Percentiles rank a stretch among this genome's conserved stretches.
Conservation (phyloP, 2,888 invertebrate species). For the Campoletis raptor region DNA sequence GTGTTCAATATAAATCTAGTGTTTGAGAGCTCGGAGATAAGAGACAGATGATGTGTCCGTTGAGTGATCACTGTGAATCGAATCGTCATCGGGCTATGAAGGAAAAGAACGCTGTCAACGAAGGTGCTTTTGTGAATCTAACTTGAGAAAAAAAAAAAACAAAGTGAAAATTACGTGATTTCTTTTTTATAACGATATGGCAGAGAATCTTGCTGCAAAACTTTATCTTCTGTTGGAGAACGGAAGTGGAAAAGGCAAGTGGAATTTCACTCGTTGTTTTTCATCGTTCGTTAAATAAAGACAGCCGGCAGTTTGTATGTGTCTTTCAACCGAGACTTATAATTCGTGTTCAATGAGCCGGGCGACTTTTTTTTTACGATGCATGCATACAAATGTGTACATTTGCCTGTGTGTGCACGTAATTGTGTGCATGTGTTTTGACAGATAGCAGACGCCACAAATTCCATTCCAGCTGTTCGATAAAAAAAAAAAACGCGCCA, state of each 20-base stretch:
- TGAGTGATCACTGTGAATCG: conserved; percentile 44
- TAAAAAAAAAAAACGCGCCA: conserved; percentile 1
- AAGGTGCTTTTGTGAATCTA: conserved; percentile 34
- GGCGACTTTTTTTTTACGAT: conserved; percentile 32
- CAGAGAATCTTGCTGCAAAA: conserved; percentile 83
- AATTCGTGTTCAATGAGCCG: background rate
- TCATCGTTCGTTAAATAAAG: background rate
- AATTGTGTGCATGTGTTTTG: conserved; percentile 48
- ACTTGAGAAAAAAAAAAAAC: conserved; percentile 14
- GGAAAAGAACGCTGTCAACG: conserved; percentile 37
- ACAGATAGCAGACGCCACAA: conserved; percentile 63
- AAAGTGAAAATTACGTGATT: conserved; percentile 1
- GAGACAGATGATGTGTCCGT: conserved; percentile 45
- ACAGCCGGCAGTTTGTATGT: background rate
- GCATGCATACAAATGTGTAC: background rate
- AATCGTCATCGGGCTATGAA: conserved; percentile 34
- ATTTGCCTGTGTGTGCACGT: conserved; percentile 19
- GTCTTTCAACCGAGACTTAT: background rate
- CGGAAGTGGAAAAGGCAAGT: conserved; percentile 78
- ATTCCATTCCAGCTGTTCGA: conserved; percentile 34
- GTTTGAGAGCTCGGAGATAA: conserved; percentile 38
- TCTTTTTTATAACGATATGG: conserved; percentile 73
- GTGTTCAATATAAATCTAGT: conserved; percentile 30
- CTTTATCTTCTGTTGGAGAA: conserved; percentile 80
- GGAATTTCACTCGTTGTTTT: background rate